These are phyloP conservation scores for Amyelois transitella DNA, from an alignment of 1,140 invertebrate species.

Conservation along the genomic window DNA sequence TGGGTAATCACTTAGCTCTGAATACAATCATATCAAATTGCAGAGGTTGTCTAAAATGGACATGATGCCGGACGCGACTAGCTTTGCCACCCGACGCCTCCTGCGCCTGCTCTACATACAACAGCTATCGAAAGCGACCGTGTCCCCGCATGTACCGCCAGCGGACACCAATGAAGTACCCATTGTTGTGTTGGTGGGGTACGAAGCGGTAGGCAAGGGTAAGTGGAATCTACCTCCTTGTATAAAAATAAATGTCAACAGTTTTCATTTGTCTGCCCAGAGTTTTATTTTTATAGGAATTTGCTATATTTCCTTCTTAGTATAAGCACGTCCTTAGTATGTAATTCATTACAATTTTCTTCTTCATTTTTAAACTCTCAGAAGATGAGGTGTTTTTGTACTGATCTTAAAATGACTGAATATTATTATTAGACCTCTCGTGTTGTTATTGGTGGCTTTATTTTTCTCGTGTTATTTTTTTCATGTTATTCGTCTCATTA, in stretches of 20 bases:
- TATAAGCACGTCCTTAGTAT: too few relatives aligned
- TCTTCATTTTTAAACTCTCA: too few relatives aligned
- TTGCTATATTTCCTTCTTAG: too few relatives aligned
- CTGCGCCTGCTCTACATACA: slow-evolving; percentile 54
- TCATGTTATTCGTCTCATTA: too few relatives aligned
- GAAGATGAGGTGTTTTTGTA: too few relatives aligned
- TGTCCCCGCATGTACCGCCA: slow-evolving; percentile 41
- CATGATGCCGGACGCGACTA: slow-evolving; percentile 36
- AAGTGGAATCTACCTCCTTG: not conserved
- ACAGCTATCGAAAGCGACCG: slow-evolving; percentile 41
- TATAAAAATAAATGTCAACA: slow-evolving; percentile 18
- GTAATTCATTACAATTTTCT: too few relatives aligned
- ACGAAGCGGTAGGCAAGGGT: slow-evolving; percentile 63
- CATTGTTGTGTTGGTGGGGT: slow-evolving; percentile 52
- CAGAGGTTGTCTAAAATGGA: slow-evolving; percentile 50
- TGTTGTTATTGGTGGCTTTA: too few relatives aligned
- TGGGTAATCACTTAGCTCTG: not conserved
- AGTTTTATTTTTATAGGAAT: too few relatives aligned
- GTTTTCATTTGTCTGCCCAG: too few relatives aligned
- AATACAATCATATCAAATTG: slow-evolving; percentile 2
- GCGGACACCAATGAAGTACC: slow-evolving; percentile 52
- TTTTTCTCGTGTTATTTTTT: too few relatives aligned
- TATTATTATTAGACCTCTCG: too few relatives aligned
- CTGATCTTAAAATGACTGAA: too few relatives aligned
- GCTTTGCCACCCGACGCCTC: slow-evolving; percentile 42